A percentile compares a stretch with the other conserved stretches of the same genome.
These are phyloP conservation scores for Drosophila fulvimacula DNA, from an alignment of 2,888 invertebrate genomes.

Conservation along the genomic window DNA sequence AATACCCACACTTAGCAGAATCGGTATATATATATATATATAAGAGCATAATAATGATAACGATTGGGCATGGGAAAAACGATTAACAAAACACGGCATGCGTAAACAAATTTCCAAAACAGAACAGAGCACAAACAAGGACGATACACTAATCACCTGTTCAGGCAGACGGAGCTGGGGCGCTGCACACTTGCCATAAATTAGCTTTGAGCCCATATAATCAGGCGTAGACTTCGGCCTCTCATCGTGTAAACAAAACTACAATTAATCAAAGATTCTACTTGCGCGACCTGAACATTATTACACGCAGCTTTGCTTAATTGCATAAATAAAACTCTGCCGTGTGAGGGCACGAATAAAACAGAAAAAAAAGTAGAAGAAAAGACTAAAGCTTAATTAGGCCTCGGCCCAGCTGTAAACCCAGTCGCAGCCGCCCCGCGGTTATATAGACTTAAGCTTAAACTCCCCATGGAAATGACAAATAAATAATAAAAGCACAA, in stretches of 20 bases:
- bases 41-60: slow-evolving; percentile 25
- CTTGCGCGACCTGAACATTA: slow-evolving; percentile 65
- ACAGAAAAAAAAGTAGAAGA: not conserved
- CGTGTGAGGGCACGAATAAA: not conserved
- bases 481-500: slow-evolving; percentile 80
- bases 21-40: not conserved
- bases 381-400: slow-evolving; percentile 63
- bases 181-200: slow-evolving; percentile 28
- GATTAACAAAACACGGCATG: slow-evolving; percentile 48
- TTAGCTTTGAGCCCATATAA: slow-evolving; percentile 45
- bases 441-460: slow-evolving; percentile 17
- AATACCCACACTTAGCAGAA: not conserved
- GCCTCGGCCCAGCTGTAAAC: slow-evolving; percentile 37
- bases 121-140: slow-evolving; percentile 36
- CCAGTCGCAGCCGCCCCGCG: not conserved
- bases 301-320: slow-evolving; percentile 77
- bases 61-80: slow-evolving; percentile 33
- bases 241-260: slow-evolving; percentile 75
- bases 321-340: slow-evolving; percentile 72
- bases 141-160: slow-evolving; percentile 61
- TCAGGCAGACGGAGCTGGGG: slow-evolving; percentile 13
- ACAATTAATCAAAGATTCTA: slow-evolving; percentile 80
- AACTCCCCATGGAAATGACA: slow-evolving; percentile 70
- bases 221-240: slow-evolving; percentile 48
- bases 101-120: slow-evolving; percentile 59